Conservation (phyloP, 2,888 invertebrate species). For the Polyommatus iphigenia region DNA sequence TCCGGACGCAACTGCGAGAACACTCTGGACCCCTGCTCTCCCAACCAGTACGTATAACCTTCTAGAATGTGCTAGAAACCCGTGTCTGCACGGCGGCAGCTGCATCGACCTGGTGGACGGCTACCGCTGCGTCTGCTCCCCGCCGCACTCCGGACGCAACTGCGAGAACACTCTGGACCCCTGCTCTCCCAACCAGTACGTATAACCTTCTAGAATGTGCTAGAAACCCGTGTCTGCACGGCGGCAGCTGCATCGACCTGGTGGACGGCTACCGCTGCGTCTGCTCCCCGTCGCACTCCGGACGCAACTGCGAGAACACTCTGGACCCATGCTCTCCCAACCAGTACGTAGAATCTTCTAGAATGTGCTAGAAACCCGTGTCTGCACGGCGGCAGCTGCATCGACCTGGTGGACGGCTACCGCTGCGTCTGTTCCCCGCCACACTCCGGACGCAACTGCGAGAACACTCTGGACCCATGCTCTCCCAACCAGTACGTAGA, state of each 20-base stretch:
- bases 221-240: too few relatives aligned
- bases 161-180: conserved; percentile 95
- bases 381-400: conserved; percentile 93
- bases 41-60: too few relatives aligned
- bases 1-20: too few relatives aligned
- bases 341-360: too few relatives aligned
- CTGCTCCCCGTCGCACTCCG: too few relatives aligned
- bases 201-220: not conserved
- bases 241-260: too few relatives aligned
- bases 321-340: too few relatives aligned
- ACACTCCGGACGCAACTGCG: conserved; percentile 93
- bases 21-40: too few relatives aligned
- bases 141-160: conserved; percentile 93
- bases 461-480: conserved; percentile 94
- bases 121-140: conserved; percentile 94
- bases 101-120: conserved; percentile 95
- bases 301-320: too few relatives aligned
- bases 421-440: conserved; percentile 95
- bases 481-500: conserved; percentile 84
- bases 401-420: conserved; percentile 93
- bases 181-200: conserved; percentile 88
- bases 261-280: too few relatives aligned
- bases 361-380: too few relatives aligned
- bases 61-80: too few relatives aligned
- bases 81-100: conserved; percentile 93